Conservation (phyloP, 1,140 invertebrate species). For the Diachasma alloeum region DNA sequence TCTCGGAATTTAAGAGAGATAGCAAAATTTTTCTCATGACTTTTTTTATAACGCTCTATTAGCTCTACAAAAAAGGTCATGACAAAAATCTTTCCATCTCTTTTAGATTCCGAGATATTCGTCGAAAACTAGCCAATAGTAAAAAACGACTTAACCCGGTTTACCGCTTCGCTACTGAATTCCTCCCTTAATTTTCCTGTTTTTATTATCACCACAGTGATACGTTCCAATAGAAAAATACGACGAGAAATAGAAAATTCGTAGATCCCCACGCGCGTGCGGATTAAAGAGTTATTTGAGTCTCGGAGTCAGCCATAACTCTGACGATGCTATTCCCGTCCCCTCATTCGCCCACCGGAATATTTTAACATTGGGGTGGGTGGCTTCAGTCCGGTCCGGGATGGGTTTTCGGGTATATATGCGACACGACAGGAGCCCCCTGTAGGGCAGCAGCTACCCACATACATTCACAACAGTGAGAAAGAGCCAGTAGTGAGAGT, state of each 20-base stretch:
- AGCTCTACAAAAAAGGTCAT: too few relatives aligned
- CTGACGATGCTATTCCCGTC: constrained; percentile 62
- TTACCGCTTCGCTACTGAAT: too few relatives aligned
- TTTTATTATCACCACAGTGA: too few relatives aligned
- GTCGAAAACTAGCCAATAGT: too few relatives aligned
- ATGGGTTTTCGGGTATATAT: constrained; percentile 35
- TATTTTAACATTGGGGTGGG: constrained; percentile 65
- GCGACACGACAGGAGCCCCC: constrained; percentile 27
- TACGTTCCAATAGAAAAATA: neutral
- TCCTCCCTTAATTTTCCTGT: too few relatives aligned
- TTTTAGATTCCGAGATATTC: too few relatives aligned
- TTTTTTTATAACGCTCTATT: too few relatives aligned
- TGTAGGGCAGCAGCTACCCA: constrained; percentile 28
- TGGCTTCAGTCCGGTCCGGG: constrained; percentile 44
- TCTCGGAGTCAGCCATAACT: constrained; percentile 64
- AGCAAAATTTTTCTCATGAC: too few relatives aligned
- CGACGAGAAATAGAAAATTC: constrained; percentile 20
- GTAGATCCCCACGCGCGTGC: constrained; percentile 46
- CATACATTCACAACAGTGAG: constrained; percentile 29
- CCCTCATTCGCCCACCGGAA: constrained; percentile 54
- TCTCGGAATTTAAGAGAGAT: too few relatives aligned
- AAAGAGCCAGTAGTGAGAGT: constrained; percentile 41
- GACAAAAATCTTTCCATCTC: too few relatives aligned
- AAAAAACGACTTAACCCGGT: too few relatives aligned
- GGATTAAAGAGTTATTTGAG: constrained; percentile 68